Base-by-base conservation (phyloP, 2,888 invertebrate species). In the Ormyrus thymus region DNA sequence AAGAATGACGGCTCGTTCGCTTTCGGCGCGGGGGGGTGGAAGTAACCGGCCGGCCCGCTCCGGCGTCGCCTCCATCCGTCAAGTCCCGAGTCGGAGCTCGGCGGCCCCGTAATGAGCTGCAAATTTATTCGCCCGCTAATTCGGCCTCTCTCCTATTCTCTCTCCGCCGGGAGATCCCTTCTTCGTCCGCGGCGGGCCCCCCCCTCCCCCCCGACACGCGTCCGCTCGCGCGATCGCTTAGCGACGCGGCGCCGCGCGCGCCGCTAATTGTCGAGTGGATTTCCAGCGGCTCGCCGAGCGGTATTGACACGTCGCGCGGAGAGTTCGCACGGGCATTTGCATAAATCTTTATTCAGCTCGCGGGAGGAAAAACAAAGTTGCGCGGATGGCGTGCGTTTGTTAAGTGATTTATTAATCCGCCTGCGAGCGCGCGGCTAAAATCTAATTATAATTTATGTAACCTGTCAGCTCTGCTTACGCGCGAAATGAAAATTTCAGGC, bases 91-190 rank as follows among this genome's bases (percentile, higher is more conserved):
- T 53, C 68, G 51, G 13, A 15, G 51, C 10, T 6, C 29, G n/a
- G 64, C 56, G 1, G 53, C 56, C 29, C 53, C 46, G 55, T 83
- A 86, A 85, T 86, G 82, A 85, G 77, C 83, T 84, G 85, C 83
- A 85, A 85, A 86, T 86, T 86, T 85, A 86, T 86, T 85, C 82
- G 64, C 53, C 62, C 55, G 58, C 13, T 46, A 45, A 46, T 64
- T 51, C 71, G 29, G 7, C 53, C n/a, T 59, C 61, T 61, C 51
- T 11, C 51, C 7, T 15, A 6, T 46, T 45, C 46, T 62, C 62
- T 46, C 51, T 51, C 61, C 50, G 61, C 13, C n/a, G n/a, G n/a
- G 29, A 29, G 29, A 29, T 15, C 50, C 51, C 51, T 71, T 51
- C 51, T 61, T 48, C 56, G 29, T 55, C 55, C 29, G n/a, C 45